Evolutionary conservation across 2,888 invertebrate species (phyloP).

Genomic region (Torymus aiolomorphi): DNA sequence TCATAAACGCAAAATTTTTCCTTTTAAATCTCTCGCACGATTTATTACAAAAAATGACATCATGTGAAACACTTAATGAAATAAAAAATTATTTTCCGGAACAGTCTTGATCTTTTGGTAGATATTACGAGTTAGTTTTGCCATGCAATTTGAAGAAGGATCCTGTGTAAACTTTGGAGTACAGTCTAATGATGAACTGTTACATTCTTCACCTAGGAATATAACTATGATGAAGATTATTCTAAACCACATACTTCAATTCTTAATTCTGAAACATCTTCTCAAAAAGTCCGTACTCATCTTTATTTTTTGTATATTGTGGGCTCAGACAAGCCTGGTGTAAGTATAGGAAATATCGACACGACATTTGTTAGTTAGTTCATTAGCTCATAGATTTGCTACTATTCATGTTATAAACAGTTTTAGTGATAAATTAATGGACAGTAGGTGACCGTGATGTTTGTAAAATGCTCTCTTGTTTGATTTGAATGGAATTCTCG

Average conservation of each 20-base stretch:
- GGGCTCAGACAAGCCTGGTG: slow-evolving; percentile 76
- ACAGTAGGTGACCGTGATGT: slow-evolving; percentile 91
- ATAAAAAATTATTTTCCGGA: slow-evolving; percentile 88
- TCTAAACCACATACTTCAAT: slow-evolving; percentile 86
- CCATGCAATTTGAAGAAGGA: slow-evolving; percentile 75
- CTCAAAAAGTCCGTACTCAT: slow-evolving; percentile 90
- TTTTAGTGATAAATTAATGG: slow-evolving; percentile 89
- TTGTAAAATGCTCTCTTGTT: slow-evolving; percentile 91
- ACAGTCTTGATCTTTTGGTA: slow-evolving; percentile 85
- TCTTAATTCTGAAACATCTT: slow-evolving; percentile 85
- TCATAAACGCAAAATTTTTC: slow-evolving; percentile 84
- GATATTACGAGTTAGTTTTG: slow-evolving; percentile 85
- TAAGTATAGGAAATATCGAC: slow-evolving; percentile 70
- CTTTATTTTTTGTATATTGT: slow-evolving; percentile 88
- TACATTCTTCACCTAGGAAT: slow-evolving; percentile 77
- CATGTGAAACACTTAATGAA: slow-evolving; percentile 86
- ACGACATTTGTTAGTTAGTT: slow-evolving; percentile 82
- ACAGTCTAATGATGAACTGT: slow-evolving; percentile 70
- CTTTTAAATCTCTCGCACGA: slow-evolving; percentile 87
- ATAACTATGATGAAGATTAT: slow-evolving; percentile 84
- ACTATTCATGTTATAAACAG: slow-evolving; percentile 82
- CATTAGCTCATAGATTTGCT: slow-evolving; percentile 77
- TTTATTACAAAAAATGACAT: slow-evolving; percentile 84
- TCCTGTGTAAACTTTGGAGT: slow-evolving; percentile 81
- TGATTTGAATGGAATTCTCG: slow-evolving; percentile 86